Evolutionary conservation across 2,113 vertebrate species (phyloP), one percentile per base, ranked within the genome.

Genomic region (Cygnus atratus): DNA sequence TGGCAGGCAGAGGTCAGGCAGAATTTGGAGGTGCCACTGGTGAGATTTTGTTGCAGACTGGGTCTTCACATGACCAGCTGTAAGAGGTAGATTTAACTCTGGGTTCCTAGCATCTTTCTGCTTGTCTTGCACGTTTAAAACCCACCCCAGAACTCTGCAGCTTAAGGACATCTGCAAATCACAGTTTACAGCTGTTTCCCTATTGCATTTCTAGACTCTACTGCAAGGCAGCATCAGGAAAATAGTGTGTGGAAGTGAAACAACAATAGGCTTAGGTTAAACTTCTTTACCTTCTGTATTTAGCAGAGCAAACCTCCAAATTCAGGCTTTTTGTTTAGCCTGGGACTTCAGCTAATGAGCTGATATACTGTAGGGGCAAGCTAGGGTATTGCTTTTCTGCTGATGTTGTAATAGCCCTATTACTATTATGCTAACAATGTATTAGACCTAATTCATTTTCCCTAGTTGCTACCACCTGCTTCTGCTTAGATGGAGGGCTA

Each of bases 371-470:
- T 6, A 63, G 52, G 28, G 39, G 43, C 65, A 77, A 95, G 81
- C 73, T 91, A 77, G 58, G 41, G 41, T 41, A 41, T 33, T 87
- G 26, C 46, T 59, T 84, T 91, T 78, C 70, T 63, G 58, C 52
- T 92, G 73, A 65, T 54, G 57, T 35, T 90, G 6, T 62, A 90
- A 92, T 39, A 93, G 76, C 83, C 43, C 39, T 87, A 54, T 76
- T 85, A 57, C 48, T 68, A 46, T 58, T 79, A 84, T 10, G 31
- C 63, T 67, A 80, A 54, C 31, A 81, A 68, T 52, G 58, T 75
- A 76, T 66, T 84, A 93, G n/a, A 37, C 48, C 50, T 92, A 96
- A 95, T 89, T 88, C 3, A 89, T 95, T 94, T 96, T 93, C 91
- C 82, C 81, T 82, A 71, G 52, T 78, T 93, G 66, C 62, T 62